Evolutionary conservation across 2,888 invertebrate genomes (phyloP), one percentile per base, ranked within the genome.

Genomic region (Drosophila rellima): DNA sequence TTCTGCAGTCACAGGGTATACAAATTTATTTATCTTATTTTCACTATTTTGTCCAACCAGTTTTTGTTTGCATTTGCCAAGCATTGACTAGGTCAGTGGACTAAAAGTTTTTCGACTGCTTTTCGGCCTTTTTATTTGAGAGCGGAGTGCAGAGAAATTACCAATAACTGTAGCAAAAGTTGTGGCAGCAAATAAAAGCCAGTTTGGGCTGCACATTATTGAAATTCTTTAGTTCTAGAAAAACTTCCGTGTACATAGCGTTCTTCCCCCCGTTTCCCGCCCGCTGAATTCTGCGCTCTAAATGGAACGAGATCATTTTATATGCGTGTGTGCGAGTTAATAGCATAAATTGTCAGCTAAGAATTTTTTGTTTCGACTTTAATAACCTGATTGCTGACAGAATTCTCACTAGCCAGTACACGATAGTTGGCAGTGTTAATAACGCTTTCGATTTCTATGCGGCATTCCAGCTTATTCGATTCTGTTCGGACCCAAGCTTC

Each of bases 371-470:
- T 45, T 57, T 23, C 52, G 61, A 77, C 78, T 40, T 67, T 77
- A 73, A 83, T 73, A 83, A 83, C 83, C 83, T 71, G 83, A 70
- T 74, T 85, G 71, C 56, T 57, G 20, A 11, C 59, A 54, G 70
- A 74, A 68, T 78, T 61, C 68, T 74, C 56, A 48, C 51, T 17
- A 26, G 48, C n/a, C 29, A 23, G 39, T 33, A 52, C 18, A 44
- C 29, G 42, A 52, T 66, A 63, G 56, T 60, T 61, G 40, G 52
- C 59, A 29, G 57, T 18, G 44, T 29, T 42, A 15, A 52, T 51
- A 64, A 52, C 20, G 80, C 78, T 82, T 82, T 82, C 84, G 77
- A 79, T 82, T 84, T 86, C 77, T 79, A 74, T 79, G 79, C 70
- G 76, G 83, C 86, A 81, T 86, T 86, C 87, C 83, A 86, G 55